Evolutionary conservation across 1,140 invertebrate species (phyloP), one percentile per base, ranked within the genome.

Genomic region (Amphibalanus amphitrite): DNA sequence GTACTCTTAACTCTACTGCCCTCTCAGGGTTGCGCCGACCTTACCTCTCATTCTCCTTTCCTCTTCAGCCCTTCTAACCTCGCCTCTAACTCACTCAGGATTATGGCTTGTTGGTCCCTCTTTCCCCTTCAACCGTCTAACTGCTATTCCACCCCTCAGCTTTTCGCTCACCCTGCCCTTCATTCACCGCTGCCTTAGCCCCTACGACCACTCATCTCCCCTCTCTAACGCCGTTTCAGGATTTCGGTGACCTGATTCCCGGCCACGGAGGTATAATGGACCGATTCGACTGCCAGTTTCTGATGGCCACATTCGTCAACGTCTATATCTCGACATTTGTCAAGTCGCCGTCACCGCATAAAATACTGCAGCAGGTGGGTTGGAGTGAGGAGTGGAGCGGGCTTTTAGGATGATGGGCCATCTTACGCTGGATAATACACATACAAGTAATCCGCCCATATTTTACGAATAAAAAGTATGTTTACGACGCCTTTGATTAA

Each of bases 221-320:
- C 38, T 38, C n/a, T n/a, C 29, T 30, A n/a, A n/a, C n/a, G n/a
- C n/a, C n/a, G n/a, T 87, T 81, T 81, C 72, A 92, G 88, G 92
- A 95, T 77, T 94, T 94, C 84, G 91, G 90, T 73, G 90, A 91
- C 78, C 84, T 90, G 3, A 94, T 94, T 79, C 92, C 92, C 40
- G 97, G 97, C 13, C 97, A 99, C 84, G 97, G 97, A 72, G 97
- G 97, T 40, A 93, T 99, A 76, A 97, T 98, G 92, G 97, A 99
- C 83, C 86, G 97, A 76, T 98, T 99, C 83, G 97, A 99, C 82
- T 99, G 97, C 82, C 97, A 99, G 82, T 94, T 95, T 81, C 84
- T 99, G 59, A 99, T 98, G 95, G 95, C 94, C 68, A 95, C 93
- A 69, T 99, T 99, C 84, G 93, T 98, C 20, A 95, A 98, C 83